A percentile compares a stretch with the other conserved stretches of the same genome.
These are phyloP conservation scores for Athene noctua DNA, from an alignment of 2,113 vertebrate genomes.

Conservation along the genomic window DNA sequence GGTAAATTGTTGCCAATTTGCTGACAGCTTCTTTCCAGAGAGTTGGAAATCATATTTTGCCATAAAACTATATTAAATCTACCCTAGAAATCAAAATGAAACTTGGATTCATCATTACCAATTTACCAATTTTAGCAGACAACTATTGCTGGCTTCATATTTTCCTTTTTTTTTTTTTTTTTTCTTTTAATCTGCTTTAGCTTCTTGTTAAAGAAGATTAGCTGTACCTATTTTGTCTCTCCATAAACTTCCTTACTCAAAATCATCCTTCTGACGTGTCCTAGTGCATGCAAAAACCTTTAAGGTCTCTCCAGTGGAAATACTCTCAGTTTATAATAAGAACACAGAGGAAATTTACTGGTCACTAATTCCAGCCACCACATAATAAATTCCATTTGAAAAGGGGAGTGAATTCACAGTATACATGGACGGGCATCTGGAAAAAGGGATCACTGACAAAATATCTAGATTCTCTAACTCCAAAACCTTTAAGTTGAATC, in stretches of 20 bases:
- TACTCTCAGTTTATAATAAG: not conserved
- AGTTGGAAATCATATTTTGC: not conserved
- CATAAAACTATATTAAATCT: not conserved
- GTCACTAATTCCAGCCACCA: not conserved
- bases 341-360: not conserved
- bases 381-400: not conserved
- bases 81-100: not conserved
- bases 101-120: not conserved
- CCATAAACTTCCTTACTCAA: not conserved
- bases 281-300: not conserved
- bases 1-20: not conserved
- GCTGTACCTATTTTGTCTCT: not conserved
- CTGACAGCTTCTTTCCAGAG: not conserved
- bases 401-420: not conserved
- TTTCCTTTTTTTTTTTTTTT: not conserved
- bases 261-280: not conserved
- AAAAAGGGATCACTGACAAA: not conserved
- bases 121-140: not conserved
- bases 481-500: not conserved
- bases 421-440: not conserved
- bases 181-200: not conserved
- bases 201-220: not conserved
- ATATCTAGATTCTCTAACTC: not conserved
- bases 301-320: not conserved
- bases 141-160: not conserved